Percentiles rank a stretch among this genome's conserved stretches.
phyloP scores from a whole-genome alignment of 2,888 invertebrate genomes.

The Malachius bipustulatus region DNA sequence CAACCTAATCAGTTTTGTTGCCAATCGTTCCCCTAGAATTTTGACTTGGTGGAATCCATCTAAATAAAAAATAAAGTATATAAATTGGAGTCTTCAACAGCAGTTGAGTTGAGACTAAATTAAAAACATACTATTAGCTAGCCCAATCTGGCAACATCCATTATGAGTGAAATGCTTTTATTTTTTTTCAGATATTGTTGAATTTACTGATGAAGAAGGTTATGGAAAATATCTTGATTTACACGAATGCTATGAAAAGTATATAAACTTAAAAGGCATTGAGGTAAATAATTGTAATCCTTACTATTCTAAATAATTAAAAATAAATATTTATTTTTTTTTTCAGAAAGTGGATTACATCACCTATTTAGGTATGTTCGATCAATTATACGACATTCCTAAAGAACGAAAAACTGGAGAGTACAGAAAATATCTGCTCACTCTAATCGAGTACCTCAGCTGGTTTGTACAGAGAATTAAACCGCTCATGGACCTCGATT shows the following conservation, averaged over 20 bases:
- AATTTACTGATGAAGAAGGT: conserved; percentile 98
- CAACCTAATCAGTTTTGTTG: too few species aligned
- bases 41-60: too few species aligned
- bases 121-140: too few species aligned
- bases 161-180: background rate
- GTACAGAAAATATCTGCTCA: conserved; percentile 72
- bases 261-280: conserved; percentile 91
- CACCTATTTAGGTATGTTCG: conserved; percentile 84
- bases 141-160: too few species aligned
- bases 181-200: conserved; percentile 57
- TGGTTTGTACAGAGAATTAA: conserved; percentile 73
- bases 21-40: too few species aligned
- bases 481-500: conserved; percentile 72
- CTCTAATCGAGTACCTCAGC: conserved; percentile 73
- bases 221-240: conserved; percentile 97
- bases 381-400: conserved; percentile 91
- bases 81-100: too few species aligned
- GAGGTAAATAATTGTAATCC: too few species aligned
- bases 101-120: too few species aligned
- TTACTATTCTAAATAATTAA: too few species aligned
- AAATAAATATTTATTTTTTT: too few species aligned
- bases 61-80: too few species aligned
- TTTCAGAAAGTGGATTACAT: conserved; percentile 84
- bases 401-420: conserved; percentile 82
- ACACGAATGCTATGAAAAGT: conserved; percentile 92